A percentile compares a stretch with the other conserved stretches of the same genome.
Evolutionary conservation across 2,797 vertebrate genomes (phyloP).

Genomic region (Hippoglossus hippoglossus): DNA sequence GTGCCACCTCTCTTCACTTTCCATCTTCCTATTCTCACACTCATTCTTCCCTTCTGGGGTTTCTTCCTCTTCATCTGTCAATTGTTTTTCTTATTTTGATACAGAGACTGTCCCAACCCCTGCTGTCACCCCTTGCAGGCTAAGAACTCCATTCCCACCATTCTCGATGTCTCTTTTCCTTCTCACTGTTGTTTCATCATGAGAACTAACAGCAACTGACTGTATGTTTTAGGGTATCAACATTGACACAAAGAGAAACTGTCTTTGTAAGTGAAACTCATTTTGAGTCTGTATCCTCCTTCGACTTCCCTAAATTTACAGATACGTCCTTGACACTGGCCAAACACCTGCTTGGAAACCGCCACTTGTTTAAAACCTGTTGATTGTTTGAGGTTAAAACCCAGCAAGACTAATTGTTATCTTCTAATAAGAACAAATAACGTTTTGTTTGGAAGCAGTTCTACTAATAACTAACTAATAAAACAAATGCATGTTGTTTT

Average conservation of each 20-base stretch:
- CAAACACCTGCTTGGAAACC: slow-evolving; percentile 24
- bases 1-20: slow-evolving; percentile 69
- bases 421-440: too few relatives aligned
- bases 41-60: slow-evolving; percentile 55
- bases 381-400: background rate
- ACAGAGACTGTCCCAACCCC: slow-evolving; percentile 28
- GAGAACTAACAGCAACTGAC: background rate
- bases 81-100: slow-evolving; percentile 49
- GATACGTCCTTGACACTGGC: slow-evolving; percentile 17
- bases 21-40: slow-evolving; percentile 73
- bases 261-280: slow-evolving; percentile 28
- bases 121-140: slow-evolving; percentile 33
- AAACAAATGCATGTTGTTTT: too few relatives aligned
- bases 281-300: slow-evolving; percentile 40
- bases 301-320: slow-evolving; percentile 19
- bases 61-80: slow-evolving; percentile 58
- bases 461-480: too few relatives aligned
- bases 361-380: background rate
- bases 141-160: slow-evolving; percentile 51
- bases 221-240: background rate
- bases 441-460: too few relatives aligned
- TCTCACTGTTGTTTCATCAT: slow-evolving; percentile 25
- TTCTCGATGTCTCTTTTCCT: slow-evolving; percentile 11
- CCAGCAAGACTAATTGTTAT: too few relatives aligned
- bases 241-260: background rate